Evolutionary conservation across 2,888 invertebrate species (phyloP).

Genomic region (Agrenia bidenticulata): DNA sequence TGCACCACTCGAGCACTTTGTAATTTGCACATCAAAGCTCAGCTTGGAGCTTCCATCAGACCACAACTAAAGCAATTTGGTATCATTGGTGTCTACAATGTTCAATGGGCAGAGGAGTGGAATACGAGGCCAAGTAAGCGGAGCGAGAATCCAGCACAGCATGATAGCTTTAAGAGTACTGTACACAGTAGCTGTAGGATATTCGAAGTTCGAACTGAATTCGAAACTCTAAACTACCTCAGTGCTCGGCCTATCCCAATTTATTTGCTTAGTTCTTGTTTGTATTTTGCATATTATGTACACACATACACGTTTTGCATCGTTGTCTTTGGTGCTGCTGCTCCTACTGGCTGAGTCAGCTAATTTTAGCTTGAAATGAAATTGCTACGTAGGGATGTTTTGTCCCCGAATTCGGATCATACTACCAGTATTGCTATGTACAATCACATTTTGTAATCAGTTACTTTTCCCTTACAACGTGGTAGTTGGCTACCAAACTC

Average conservation of each 20-base stretch:
- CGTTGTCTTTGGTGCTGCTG: neutral
- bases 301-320: neutral
- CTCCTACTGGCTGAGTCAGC: neutral
- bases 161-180: no score
- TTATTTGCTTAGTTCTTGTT: neutral
- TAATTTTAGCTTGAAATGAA: neutral
- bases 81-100: no score
- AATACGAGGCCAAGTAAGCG: no score
- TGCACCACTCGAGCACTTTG: neutral
- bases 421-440: no score
- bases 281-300: slow-evolving; percentile 5
- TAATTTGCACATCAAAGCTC: slow-evolving; percentile 16
- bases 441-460: neutral
- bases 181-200: no score
- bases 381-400: neutral
- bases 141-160: no score
- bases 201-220: neutral
- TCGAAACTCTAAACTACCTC: neutral
- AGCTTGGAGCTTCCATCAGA: neutral
- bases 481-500: no score
- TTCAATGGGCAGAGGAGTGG: no score
- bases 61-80: no score
- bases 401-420: no score
- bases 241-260: neutral
- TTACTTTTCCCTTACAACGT: no score